A percentile compares a stretch with the other conserved stretches of the same genome.
These are phyloP conservation scores for Elysia crispata DNA, from an alignment of 2,888 invertebrate genomes.

Conservation along the genomic window DNA sequence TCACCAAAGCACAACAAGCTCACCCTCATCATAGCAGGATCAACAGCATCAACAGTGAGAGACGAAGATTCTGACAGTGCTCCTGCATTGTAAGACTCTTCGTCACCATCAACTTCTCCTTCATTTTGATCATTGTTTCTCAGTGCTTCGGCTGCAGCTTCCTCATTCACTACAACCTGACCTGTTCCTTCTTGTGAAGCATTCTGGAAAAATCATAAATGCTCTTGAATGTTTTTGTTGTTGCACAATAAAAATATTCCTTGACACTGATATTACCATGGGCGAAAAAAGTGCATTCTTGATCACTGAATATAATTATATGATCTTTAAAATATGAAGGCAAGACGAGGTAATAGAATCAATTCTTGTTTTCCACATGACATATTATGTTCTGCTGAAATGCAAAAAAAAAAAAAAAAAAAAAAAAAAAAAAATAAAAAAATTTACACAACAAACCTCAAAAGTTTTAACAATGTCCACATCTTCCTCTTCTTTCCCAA, in stretches of 20 bases:
- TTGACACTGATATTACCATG: no score
- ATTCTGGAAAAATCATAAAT: background rate
- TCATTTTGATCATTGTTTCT: constrained; percentile 49
- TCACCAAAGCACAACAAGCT: no score
- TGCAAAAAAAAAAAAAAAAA: no score
- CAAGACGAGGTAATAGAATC: no score
- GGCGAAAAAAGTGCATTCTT: no score
- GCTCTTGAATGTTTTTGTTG: no score
- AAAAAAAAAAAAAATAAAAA: background rate
- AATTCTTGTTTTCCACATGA: no score
- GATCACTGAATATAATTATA: no score
- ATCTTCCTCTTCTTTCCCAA: constrained; percentile 56
- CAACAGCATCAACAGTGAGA: constrained; percentile 14
- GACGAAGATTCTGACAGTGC: background rate
- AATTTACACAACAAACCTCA: constrained; percentile 60
- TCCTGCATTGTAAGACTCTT: background rate
- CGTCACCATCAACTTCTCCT: background rate
- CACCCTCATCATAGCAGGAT: constrained; percentile 43
- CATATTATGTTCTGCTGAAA: no score
- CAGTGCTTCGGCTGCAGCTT: constrained; percentile 41
- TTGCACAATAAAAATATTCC: no score
- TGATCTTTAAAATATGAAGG: no score
- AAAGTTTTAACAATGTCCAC: constrained; percentile 74
- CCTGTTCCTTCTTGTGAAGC: constrained; percentile 31
- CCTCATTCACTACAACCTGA: constrained; percentile 39